A percentile compares a stretch with the other conserved stretches of the same genome.
These are phyloP conservation scores for Chelonus insularis DNA, from an alignment of 1,140 invertebrate species.

Conservation along the genomic window DNA sequence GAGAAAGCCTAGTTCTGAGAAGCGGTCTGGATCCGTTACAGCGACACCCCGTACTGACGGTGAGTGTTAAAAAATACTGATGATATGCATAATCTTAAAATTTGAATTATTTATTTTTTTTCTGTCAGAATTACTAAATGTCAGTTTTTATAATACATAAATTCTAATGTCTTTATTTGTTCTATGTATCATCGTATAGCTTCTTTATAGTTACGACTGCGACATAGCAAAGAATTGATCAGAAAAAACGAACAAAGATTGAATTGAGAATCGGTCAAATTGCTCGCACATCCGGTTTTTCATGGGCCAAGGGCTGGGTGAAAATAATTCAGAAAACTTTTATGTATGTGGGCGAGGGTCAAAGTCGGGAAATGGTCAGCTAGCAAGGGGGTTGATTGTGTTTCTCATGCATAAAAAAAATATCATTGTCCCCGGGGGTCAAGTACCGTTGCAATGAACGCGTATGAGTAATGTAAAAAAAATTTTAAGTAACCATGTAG, in stretches of 20 bases:
- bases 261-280: constrained; percentile 11
- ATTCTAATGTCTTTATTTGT: no score
- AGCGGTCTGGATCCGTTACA: constrained; percentile 39
- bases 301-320: constrained; percentile 4
- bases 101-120: neutral
- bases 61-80: constrained; percentile 30
- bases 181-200: no score
- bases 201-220: no score
- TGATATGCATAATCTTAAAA: no score
- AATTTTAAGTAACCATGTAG: neutral
- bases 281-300: constrained; percentile 21
- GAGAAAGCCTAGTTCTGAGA: constrained; percentile 28
- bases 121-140: no score
- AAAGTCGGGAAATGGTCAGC: constrained; percentile 24
- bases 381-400: neutral
- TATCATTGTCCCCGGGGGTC: constrained; percentile 11
- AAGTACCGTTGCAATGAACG: constrained; percentile 20
- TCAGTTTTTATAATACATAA: no score
- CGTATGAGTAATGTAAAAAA: neutral
- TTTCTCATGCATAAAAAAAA: constrained; percentile 30
- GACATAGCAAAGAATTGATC: neutral
- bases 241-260: neutral
- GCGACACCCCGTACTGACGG: constrained; percentile 42
- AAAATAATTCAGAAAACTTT: constrained; percentile 8
- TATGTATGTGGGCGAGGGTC: constrained; percentile 14